These are phyloP conservation scores for honey bee (Apis mellifera) DNA, from an alignment of 1,140 invertebrate genomes.

Conservation along the genomic window DNA sequence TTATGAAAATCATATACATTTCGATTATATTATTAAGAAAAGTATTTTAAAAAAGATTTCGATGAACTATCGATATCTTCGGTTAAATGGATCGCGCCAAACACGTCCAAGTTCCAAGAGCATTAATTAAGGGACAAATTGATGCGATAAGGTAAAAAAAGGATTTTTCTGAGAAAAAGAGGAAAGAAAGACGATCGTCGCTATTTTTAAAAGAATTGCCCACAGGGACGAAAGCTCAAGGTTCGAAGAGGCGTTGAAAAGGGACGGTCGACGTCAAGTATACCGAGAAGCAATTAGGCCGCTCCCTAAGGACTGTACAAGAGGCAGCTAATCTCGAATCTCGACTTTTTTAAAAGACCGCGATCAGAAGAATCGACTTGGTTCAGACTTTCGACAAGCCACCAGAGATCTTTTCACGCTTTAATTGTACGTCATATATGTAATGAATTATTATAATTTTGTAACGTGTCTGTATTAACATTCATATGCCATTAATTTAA, in stretches of 20 bases:
- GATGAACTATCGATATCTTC: not conserved
- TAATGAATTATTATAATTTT: not conserved
- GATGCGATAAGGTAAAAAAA: conserved; percentile 31
- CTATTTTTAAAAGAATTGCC: conserved; percentile 38
- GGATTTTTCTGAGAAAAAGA: not conserved
- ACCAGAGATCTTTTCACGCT: not conserved
- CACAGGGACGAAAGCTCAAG: conserved; percentile 14
- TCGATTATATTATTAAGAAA: no score
- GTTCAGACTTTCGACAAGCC: no score
- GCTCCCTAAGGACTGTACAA: conserved; percentile 29
- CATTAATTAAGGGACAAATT: conserved; percentile 49
- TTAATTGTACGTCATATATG: conserved; percentile 5
- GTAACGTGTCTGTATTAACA: not conserved
- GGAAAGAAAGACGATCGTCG: conserved; percentile 13
- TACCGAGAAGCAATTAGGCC: conserved; percentile 47
- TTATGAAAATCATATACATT: no score
- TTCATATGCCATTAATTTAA: not conserved
- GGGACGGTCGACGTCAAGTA: conserved; percentile 6
- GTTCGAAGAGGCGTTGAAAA: conserved; percentile 37
- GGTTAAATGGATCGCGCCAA: conserved; percentile 20
- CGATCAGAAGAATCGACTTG: conserved; percentile 16
- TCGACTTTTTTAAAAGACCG: conserved; percentile 20
- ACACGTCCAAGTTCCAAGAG: conserved; percentile 25
- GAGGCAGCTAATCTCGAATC: conserved; percentile 44
- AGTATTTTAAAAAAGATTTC: not conserved